phyloP scores from a whole-genome alignment of 2,113 vertebrate genomes.

The Microtus pennsylvanicus region DNA sequence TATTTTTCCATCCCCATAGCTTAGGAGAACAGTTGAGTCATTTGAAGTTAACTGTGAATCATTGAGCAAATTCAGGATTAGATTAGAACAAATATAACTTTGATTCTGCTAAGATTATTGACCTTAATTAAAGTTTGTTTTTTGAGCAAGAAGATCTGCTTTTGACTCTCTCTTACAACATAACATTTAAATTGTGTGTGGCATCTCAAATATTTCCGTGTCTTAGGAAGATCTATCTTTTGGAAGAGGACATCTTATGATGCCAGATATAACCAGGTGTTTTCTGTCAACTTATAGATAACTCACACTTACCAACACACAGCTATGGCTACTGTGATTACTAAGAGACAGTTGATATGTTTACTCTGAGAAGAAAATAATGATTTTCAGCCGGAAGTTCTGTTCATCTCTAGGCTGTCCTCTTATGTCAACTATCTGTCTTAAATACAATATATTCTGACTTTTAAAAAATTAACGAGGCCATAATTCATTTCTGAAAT shows the following conservation, averaged over 20 bases:
- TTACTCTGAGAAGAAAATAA: neutral
- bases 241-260: neutral
- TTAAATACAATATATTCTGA: neutral
- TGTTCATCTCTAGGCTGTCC: neutral
- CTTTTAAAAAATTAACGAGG: neutral
- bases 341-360: neutral
- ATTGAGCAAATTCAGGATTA: conserved; percentile 59
- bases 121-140: conserved; percentile 75
- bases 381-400: neutral
- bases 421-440: neutral
- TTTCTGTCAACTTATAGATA: neutral
- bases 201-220: neutral
- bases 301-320: neutral
- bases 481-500: conserved; percentile 24
- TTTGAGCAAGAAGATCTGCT: conserved; percentile 45
- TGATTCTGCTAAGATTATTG: conserved; percentile 70
- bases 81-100: conserved; percentile 67
- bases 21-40: conserved; percentile 46
- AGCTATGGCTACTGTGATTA: neutral
- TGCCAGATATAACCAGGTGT: neutral
- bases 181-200: conserved; percentile 46
- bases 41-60: conserved; percentile 68
- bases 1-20: conserved; percentile 52
- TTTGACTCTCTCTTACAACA: conserved; percentile 31
- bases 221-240: conserved; percentile 29